Evolutionary conservation across 2,113 vertebrate species (phyloP).

Genomic region (Ochotona princeps): DNA sequence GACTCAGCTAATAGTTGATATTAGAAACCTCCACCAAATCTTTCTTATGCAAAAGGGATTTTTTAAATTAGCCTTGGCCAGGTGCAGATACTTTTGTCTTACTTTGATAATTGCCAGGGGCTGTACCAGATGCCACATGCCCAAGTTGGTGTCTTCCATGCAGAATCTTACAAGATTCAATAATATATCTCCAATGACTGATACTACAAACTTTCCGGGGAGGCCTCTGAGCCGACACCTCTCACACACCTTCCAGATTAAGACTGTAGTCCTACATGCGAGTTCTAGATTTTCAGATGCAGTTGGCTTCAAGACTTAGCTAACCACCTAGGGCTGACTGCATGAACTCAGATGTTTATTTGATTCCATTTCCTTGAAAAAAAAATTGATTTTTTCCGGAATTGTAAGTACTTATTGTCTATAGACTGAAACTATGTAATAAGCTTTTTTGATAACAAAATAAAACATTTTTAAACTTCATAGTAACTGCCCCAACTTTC

Average conservation of each 20-base stretch:
- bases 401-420: not conserved
- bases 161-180: not conserved
- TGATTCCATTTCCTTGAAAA: conserved; percentile 1
- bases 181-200: not conserved
- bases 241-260: not conserved
- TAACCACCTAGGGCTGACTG: not conserved
- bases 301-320: conserved; percentile 16
- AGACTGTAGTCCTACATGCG: not conserved
- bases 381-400: not conserved
- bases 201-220: not conserved
- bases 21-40: not conserved
- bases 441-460: not conserved
- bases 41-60: not conserved
- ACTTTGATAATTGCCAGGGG: not conserved
- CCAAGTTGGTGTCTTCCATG: not conserved
- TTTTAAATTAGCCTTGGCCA: not conserved
- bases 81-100: not conserved
- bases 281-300: not conserved
- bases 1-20: not conserved
- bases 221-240: not conserved
- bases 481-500: not conserved
- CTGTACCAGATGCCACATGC: not conserved
- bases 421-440: not conserved
- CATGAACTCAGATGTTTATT: not conserved
- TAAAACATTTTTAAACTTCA: not conserved